phyloP scores from a whole-genome alignment of 92 coral and sea anemone genomes.

The Muricea muricata region DNA sequence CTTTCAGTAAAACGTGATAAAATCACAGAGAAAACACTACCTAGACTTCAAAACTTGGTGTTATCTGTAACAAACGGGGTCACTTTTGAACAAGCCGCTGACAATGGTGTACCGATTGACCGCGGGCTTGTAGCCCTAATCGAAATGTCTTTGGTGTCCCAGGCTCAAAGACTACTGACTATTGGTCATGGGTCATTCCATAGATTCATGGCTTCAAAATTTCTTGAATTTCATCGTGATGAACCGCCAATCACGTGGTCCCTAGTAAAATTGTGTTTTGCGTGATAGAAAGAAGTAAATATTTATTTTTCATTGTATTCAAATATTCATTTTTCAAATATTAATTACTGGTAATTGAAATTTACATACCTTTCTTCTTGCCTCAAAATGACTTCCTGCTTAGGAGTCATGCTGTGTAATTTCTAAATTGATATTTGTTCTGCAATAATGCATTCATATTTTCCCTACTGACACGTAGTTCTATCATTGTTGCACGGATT shows the following conservation, averaged over 20 bases:
- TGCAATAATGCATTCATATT: too few relatives aligned
- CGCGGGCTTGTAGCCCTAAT: slow-evolving; percentile 1
- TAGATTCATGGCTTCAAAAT: not conserved
- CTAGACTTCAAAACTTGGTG: not conserved
- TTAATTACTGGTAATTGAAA: too few relatives aligned
- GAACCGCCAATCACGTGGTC: not conserved
- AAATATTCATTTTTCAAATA: too few relatives aligned
- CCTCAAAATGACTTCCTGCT: too few relatives aligned
- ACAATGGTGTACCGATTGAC: not conserved
- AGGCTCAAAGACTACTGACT: not conserved
- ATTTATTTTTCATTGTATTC: too few relatives aligned
- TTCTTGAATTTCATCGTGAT: not conserved
- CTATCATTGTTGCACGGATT: too few relatives aligned
- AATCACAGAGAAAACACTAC: not conserved
- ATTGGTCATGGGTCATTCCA: not conserved
- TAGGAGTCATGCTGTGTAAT: too few relatives aligned
- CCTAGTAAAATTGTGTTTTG: not conserved
- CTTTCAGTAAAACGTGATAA: not conserved
- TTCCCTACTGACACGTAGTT: too few relatives aligned
- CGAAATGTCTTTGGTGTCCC: not conserved
- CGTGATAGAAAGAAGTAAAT: too few relatives aligned
- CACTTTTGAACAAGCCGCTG: not conserved
- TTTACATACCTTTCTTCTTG: too few relatives aligned
- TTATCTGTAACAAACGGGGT: not conserved
- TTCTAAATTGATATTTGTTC: too few relatives aligned